Base-by-base conservation (phyloP, 2,888 invertebrate genomes). In the Diadegma fenestrale region DNA sequence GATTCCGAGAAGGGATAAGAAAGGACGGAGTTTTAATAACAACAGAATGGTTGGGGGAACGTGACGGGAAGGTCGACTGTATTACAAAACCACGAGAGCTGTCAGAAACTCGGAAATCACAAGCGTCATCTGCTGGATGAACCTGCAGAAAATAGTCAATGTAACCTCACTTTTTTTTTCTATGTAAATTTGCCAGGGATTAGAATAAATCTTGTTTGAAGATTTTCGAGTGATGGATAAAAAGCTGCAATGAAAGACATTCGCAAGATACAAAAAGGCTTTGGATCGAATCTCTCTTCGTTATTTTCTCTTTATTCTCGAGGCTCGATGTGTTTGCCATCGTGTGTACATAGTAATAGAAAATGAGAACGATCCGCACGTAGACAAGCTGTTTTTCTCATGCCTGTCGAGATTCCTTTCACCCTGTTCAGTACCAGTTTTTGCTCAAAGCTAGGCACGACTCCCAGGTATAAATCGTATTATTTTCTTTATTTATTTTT, bases 361-460 rank as follows among this genome's bases (percentile, higher is more conserved):
- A 33, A 54, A 51, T 37, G 26, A 33, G 33, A 54, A 37, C 33
- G 30, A 72, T 72, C 43, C n/a, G 26, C 58, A 63, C 63, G 26
- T 45, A 73, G 37, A 80, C 58, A 71, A 69, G 71, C 54, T 78
- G 73, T 83, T 82, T 82, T 75, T 69, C 64, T 37, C 45, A 12
- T 33, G 30, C 41, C 30, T 12, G 69, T n/a, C 76, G 76, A 71
- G 68, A 77, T 84, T 80, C 85, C 86, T 86, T 86, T 86, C 86
- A 85, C 86, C 79, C 72, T 61, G 81, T 64, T 64, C 54, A 41
- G n/a, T 58, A 68, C 41, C 64, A 72, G 51, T 51, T 80, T 71
- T 82, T 69, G n/a, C 43, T 69, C 43, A 22, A 12, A 61, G 33
- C 77, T 77, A 63, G 64, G 73, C 80, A 75, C 71, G 64, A 63